A percentile compares a stretch with the other conserved stretches of the same genome.
Evolutionary conservation across 2,797 vertebrate species (phyloP).

Genomic region (Schizopygopsis pylzovi): DNA sequence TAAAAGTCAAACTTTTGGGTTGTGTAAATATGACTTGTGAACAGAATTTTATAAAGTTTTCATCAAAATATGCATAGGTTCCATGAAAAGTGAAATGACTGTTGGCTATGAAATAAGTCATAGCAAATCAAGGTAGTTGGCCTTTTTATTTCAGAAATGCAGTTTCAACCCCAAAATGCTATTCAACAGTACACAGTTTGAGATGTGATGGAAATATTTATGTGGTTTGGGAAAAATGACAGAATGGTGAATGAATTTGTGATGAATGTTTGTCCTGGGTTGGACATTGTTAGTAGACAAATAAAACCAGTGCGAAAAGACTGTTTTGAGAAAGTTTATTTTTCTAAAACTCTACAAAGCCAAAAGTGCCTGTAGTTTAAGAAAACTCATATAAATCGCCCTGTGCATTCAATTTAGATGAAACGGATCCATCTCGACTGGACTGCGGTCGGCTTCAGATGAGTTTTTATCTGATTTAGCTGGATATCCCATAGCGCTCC

Average conservation of each 20-base stretch:
- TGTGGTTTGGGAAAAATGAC: slow-evolving; percentile 10
- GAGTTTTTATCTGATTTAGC: slow-evolving; percentile 31
- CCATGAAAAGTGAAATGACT: neutral
- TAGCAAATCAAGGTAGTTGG: neutral
- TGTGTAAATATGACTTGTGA: neutral
- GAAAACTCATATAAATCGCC: slow-evolving; percentile 10
- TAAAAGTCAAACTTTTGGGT: neutral
- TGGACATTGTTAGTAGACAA: slow-evolving; percentile 17
- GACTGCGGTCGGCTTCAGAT: slow-evolving; percentile 4
- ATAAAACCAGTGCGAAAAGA: neutral
- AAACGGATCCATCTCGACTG: neutral
- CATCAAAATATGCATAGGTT: neutral
- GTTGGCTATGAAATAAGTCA: neutral
- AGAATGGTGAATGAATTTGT: neutral
- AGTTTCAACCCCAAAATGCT: neutral
- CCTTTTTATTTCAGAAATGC: neutral
- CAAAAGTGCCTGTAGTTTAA: neutral
- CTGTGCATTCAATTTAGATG: slow-evolving; percentile 14
- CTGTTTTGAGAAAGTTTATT: slow-evolving; percentile 3
- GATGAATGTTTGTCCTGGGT: neutral
- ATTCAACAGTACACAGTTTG: neutral
- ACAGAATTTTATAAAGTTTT: neutral
- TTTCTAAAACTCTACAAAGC: neutral
- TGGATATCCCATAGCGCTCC: slow-evolving; percentile 23
- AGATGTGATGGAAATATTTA: slow-evolving; percentile 15